A percentile compares a stretch with the other conserved stretches of the same genome.
Evolutionary conservation across 2,797 vertebrate genomes (phyloP).

Genomic region (Hapalemur alaotrensis): DNA sequence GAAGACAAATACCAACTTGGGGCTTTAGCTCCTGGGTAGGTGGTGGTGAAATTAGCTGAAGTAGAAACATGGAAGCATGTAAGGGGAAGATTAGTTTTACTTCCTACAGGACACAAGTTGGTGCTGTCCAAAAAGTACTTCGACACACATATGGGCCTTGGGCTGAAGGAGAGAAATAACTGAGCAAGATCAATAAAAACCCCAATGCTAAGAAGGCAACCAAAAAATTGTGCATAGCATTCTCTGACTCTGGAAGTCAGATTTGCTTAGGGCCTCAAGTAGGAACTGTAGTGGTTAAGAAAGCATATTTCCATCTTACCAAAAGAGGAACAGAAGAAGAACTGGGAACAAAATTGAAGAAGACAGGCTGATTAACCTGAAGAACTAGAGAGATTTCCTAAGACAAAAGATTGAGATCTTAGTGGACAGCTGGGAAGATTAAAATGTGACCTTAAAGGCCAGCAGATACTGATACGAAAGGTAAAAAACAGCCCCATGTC

Average conservation of each 20-base stretch:
- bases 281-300: background rate
- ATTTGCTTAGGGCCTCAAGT: background rate
- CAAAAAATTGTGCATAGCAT: background rate
- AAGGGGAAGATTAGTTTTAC: background rate
- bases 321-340: background rate
- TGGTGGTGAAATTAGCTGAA: background rate
- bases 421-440: background rate
- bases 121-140: background rate
- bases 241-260: background rate
- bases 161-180: background rate
- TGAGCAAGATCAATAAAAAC: background rate
- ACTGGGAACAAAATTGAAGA: background rate
- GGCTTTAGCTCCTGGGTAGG: background rate
- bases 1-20: background rate
- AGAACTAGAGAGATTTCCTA: background rate
- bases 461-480: background rate
- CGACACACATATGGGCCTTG: background rate
- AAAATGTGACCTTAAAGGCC: background rate
- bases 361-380: background rate
- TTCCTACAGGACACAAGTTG: background rate
- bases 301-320: background rate
- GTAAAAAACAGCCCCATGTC: background rate
- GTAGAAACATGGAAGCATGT: background rate
- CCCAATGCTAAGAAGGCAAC: background rate
- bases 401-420: background rate